Evolutionary conservation across 2,113 vertebrate genomes (phyloP), one percentile per base, ranked within the genome.

Genomic region (Leucosticte australis): DNA sequence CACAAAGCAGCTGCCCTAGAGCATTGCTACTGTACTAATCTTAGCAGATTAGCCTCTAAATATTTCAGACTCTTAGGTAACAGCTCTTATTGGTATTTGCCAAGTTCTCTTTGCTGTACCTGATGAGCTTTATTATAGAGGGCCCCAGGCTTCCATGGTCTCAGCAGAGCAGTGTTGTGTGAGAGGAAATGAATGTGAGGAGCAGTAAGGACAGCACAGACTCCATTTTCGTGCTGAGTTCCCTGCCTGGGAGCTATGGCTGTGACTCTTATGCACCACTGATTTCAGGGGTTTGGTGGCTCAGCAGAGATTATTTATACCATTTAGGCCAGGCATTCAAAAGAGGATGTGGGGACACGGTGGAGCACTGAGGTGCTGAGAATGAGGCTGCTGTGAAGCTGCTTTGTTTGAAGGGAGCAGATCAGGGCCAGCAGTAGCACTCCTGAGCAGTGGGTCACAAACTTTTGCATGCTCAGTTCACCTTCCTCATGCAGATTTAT

Each of bases 41-140:
- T 83, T 69, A 81, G 16, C 39, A 84, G 71, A 87, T 93, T 67
- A 92, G 59, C 67, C 50, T 73, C 59, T 88, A 50, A 92, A 70
- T 92, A 80, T 87, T 94, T 93, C 44, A 89, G 33, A 41, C 83
- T 85, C 63, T 88, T 92, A 90, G 68, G 73, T 80, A 81, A 89
- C 30, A 68, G 75, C 64, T 73, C 52, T 75, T 76, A 42, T 19
- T 94, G 83, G 74, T 89, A 74, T 89, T 83, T 93, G 39, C 76
- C 30, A 76, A 63, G 30, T 69, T 83, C 49, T 49, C 81, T 53
- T 31, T 86, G 6, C 39, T 90, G 28, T 80, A 83, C 65, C 55
- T 80, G 63, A 82, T 57, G 52, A 82, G 46, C 42, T 83, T 83
- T 85, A 39, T 75, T 76, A n/a, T 4, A 59, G 63, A 92, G 44